A percentile compares a stretch with the other conserved stretches of the same genome.
These are phyloP conservation scores for Polietes domitor DNA, from an alignment of 2,888 invertebrate genomes.

Conservation along the genomic window DNA sequence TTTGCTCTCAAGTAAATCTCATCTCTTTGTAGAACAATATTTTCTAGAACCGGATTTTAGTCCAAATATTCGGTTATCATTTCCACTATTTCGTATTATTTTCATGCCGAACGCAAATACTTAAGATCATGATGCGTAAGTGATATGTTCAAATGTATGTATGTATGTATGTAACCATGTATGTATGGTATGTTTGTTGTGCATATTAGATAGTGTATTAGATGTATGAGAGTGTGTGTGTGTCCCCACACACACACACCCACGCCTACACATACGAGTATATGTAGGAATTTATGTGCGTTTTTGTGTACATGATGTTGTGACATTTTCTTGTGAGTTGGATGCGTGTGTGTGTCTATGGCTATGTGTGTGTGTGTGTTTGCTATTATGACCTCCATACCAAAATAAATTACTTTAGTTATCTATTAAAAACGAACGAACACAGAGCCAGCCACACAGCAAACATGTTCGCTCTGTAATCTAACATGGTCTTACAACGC, in stretches of 20 bases:
- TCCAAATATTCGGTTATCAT: neutral
- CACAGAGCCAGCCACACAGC: constrained; percentile 14
- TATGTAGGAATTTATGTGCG: neutral
- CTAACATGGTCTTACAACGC: neutral
- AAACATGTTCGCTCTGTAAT: neutral
- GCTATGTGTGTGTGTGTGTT: neutral
- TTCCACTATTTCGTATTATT: neutral
- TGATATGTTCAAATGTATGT: constrained; percentile 46
- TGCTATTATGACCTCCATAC: constrained; percentile 76
- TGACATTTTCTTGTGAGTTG: constrained; percentile 33
- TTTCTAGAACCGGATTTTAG: neutral
- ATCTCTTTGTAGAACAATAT: too few relatives aligned
- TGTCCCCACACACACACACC: neutral
- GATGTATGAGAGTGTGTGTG: too few relatives aligned
- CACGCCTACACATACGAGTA: constrained; percentile 18
- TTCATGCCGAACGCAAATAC: neutral
- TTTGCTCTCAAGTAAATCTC: too few relatives aligned
- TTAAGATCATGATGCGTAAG: constrained; percentile 60
- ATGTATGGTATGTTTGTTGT: too few relatives aligned
- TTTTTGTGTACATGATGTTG: neutral
- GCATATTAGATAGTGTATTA: too few relatives aligned
- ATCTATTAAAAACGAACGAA: constrained; percentile 71
- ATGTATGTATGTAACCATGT: neutral
- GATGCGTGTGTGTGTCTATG: constrained; percentile 34
- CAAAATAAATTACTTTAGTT: constrained; percentile 79